phyloP scores from a whole-genome alignment of 2,113 vertebrate genomes.

The Apodemus speciosus region DNA sequence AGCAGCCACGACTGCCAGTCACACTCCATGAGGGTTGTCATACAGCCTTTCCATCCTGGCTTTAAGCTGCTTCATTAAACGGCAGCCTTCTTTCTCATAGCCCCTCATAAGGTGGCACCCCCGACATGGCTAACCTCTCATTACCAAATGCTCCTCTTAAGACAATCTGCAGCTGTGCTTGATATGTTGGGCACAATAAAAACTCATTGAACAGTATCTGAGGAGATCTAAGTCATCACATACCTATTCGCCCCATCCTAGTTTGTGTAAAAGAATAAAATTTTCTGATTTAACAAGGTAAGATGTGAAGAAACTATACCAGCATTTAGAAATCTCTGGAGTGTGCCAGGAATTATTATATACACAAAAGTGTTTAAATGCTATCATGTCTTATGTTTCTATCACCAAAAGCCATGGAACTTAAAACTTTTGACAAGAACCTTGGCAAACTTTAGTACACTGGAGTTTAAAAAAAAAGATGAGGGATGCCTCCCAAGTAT shows the following conservation, averaged over 20 bases:
- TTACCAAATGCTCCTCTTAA: slow-evolving; percentile 7
- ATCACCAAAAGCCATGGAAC: not conserved
- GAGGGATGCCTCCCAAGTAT: not conserved
- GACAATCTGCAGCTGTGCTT: not conserved
- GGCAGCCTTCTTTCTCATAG: not conserved
- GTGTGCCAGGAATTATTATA: too few species aligned
- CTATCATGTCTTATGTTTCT: not conserved
- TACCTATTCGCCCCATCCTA: not conserved
- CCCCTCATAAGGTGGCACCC: not conserved
- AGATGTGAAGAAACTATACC: not conserved
- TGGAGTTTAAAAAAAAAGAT: not conserved
- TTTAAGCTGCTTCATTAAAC: slow-evolving; percentile 48
- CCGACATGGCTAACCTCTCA: not conserved
- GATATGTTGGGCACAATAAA: not conserved
- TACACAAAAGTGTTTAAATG: not conserved
- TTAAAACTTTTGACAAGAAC: not conserved
- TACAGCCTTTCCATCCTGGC: slow-evolving; percentile 36
- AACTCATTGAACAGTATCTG: not conserved
- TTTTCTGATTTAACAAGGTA: not conserved
- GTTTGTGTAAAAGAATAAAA: not conserved
- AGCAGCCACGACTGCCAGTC: not conserved
- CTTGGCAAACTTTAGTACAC: not conserved
- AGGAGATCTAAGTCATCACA: not conserved
- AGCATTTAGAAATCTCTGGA: not conserved
- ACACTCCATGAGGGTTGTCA: not conserved